phyloP scores from a whole-genome alignment of 2,113 vertebrate species.

The Oceanodroma tethys region DNA sequence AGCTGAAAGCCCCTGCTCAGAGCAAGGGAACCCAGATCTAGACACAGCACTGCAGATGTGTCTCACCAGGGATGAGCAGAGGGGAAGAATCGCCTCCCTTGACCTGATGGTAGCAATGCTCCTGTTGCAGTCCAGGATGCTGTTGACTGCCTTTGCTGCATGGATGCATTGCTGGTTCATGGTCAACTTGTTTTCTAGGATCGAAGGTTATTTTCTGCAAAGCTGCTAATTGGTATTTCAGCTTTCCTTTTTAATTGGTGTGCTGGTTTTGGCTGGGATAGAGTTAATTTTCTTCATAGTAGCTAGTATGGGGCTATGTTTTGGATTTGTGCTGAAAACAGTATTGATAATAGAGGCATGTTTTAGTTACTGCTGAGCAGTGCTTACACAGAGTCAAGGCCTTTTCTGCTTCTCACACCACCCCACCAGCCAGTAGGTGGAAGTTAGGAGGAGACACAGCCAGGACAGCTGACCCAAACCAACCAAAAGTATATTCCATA shows the following conservation, averaged over 20 bases:
- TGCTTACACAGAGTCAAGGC: no score
- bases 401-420: no score
- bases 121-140: background rate
- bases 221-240: background rate
- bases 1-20: fast-evolving
- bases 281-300: no score
- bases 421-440: no score
- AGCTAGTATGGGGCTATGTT: no score
- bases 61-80: background rate
- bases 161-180: background rate
- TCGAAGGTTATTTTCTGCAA: background rate
- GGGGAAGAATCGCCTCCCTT: background rate
- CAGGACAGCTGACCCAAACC: no score
- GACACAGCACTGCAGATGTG: background rate
- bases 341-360: no score
- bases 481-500: no score
- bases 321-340: no score
- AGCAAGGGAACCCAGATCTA: background rate
- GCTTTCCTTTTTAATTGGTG: background rate
- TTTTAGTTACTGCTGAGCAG: no score
- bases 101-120: fast-evolving
- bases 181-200: background rate
- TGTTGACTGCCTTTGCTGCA: background rate
- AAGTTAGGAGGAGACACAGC: no score
- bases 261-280: no score